phyloP scores from a whole-genome alignment of 2,888 invertebrate genomes.

The Megastigmus dorsalis region DNA sequence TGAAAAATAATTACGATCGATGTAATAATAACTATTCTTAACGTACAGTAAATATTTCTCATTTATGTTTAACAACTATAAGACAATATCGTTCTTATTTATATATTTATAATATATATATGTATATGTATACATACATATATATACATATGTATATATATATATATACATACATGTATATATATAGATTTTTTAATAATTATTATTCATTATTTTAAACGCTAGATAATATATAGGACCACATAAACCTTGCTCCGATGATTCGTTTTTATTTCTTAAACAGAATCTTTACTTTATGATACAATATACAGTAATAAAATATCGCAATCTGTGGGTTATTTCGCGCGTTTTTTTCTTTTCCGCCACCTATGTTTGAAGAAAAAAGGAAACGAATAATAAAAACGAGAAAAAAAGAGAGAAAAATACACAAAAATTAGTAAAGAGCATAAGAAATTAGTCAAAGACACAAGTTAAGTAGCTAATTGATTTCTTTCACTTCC shows the following conservation, averaged over 20 bases:
- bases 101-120: slow-evolving; percentile 47
- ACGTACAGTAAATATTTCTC: slow-evolving; percentile 71
- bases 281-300: slow-evolving; percentile 67
- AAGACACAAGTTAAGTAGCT: slow-evolving; percentile 68
- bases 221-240: slow-evolving; percentile 72
- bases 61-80: slow-evolving; percentile 71
- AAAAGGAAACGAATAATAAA: slow-evolving; percentile 58
- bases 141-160: slow-evolving; percentile 36
- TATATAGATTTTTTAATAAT: slow-evolving; percentile 58
- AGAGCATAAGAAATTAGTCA: slow-evolving; percentile 59
- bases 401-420: slow-evolving; percentile 61
- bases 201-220: slow-evolving; percentile 59
- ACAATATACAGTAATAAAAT: slow-evolving; percentile 72
- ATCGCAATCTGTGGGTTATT: slow-evolving; percentile 68
- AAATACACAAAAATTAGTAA: slow-evolving; percentile 69
- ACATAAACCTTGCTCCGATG: slow-evolving; percentile 74
- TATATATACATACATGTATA: slow-evolving; percentile 24
- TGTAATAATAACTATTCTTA: slow-evolving; percentile 65
- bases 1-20: slow-evolving; percentile 72
- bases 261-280: slow-evolving; percentile 68
- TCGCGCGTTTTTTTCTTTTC: slow-evolving; percentile 63
- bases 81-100: slow-evolving; percentile 59
- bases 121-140: not conserved
- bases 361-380: slow-evolving; percentile 68
- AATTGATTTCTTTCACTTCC: slow-evolving; percentile 66